These are phyloP conservation scores for Tipula vernalis DNA, from an alignment of 2,888 invertebrate genomes.

Conservation along the genomic window DNA sequence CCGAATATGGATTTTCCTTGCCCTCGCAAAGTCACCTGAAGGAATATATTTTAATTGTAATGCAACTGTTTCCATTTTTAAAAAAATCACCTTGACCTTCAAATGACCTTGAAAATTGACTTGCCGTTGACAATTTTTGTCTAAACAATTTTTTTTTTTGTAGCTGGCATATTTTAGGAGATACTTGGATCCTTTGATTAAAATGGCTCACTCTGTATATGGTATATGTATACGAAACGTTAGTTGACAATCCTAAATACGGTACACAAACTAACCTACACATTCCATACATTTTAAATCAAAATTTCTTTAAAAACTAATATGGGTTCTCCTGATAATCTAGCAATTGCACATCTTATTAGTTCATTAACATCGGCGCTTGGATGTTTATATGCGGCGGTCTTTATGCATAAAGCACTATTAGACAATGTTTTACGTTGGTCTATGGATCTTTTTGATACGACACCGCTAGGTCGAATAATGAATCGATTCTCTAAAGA, in stretches of 20 bases:
- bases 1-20: too few species aligned
- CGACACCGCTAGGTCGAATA: slow-evolving; percentile 63
- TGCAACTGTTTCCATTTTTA: too few species aligned
- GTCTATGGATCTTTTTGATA: slow-evolving; percentile 66
- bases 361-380: slow-evolving; percentile 33
- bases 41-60: too few species aligned
- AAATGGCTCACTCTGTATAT: too few species aligned
- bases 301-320: neutral
- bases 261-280: neutral
- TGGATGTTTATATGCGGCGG: slow-evolving; percentile 44
- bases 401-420: slow-evolving; percentile 43
- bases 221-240: neutral
- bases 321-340: slow-evolving; percentile 8
- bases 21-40: too few species aligned
- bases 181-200: too few species aligned
- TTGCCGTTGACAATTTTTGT: too few species aligned
- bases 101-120: too few species aligned
- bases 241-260: neutral
- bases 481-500: slow-evolving; percentile 54
- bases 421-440: slow-evolving; percentile 49
- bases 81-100: too few species aligned
- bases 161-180: too few species aligned
- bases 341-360: slow-evolving; percentile 31
- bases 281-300: neutral
- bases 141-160: too few species aligned